Conservation (phyloP, 2,888 invertebrate species). For the Patella ulyssiponensis region DNA sequence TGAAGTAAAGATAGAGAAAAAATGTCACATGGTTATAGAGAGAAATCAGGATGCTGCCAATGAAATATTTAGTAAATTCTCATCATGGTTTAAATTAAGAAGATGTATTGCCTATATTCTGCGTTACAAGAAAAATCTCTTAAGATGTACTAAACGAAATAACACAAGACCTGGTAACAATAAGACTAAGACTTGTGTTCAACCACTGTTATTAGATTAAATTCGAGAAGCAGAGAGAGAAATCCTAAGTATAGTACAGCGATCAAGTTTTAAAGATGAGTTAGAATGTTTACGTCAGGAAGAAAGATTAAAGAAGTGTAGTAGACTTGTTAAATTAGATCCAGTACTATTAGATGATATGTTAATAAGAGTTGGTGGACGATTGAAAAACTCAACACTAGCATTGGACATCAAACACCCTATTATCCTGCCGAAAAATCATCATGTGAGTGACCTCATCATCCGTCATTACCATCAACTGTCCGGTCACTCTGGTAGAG, state of each 20-base stretch:
- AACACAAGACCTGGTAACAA: neutral
- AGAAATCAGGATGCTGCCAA: neutral
- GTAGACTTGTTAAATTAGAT: slow-evolving; percentile 14
- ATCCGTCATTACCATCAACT: neutral
- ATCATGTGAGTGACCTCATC: neutral
- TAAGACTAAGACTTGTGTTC: neutral
- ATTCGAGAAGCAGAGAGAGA: neutral
- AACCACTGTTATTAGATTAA: slow-evolving; percentile 6
- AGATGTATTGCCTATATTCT: neutral
- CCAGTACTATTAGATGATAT: slow-evolving; percentile 5
- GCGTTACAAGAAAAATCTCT: neutral
- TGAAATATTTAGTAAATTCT: neutral
- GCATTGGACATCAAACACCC: slow-evolving; percentile 14
- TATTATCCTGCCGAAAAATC: slow-evolving; percentile 14
- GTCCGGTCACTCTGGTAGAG: neutral
- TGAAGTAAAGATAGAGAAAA: neutral
- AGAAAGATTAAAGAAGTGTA: neutral
- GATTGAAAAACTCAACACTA: neutral
- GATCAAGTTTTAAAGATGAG: neutral
- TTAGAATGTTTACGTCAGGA: neutral
- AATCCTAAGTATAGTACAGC: neutral
- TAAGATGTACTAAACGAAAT: neutral
- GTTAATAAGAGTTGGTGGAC: slow-evolving; percentile 17
- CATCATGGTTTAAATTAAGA: neutral
- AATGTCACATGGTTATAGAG: neutral